Conservation (phyloP, 2,797 vertebrate species). For the Sebastes variabilis region DNA sequence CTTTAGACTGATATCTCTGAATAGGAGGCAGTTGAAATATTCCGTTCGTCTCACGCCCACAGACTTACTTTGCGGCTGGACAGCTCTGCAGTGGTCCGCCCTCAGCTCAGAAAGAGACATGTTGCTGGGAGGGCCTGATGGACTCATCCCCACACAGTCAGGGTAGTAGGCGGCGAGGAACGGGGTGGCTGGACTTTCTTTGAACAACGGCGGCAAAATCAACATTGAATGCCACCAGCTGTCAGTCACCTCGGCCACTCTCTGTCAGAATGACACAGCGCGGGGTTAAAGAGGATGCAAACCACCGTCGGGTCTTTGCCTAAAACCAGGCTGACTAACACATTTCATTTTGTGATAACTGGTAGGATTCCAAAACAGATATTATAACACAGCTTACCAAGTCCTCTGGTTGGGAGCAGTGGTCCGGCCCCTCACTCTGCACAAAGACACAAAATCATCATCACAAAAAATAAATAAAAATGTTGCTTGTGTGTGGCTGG, state of each 20-base stretch:
- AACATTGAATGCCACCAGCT: slow-evolving; percentile 98
- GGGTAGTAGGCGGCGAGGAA: slow-evolving; percentile 96
- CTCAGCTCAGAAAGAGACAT: slow-evolving; percentile 81
- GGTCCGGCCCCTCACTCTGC: slow-evolving; percentile 90
- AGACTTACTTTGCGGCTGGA: slow-evolving; percentile 84
- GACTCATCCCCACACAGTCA: slow-evolving; percentile 99
- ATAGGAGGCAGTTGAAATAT: not conserved
- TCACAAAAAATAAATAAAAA: not conserved
- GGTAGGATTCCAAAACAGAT: not conserved
- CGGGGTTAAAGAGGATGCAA: not conserved
- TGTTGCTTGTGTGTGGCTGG: rapidly evolving
- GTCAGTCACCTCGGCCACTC: slow-evolving; percentile 94
- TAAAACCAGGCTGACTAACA: not conserved
- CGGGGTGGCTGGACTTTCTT: slow-evolving; percentile 93
- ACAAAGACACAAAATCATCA: not conserved
- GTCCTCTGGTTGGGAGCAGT: slow-evolving; percentile 95
- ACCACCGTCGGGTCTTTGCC: not conserved
- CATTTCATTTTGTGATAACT: not conserved
- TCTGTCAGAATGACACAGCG: slow-evolving; percentile 71
- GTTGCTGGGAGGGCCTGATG: slow-evolving; percentile 87
- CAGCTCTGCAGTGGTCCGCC: slow-evolving; percentile 84
- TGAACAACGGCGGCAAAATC: slow-evolving; percentile 94
- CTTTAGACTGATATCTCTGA: not conserved
- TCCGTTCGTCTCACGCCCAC: not conserved
- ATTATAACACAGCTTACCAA: slow-evolving; percentile 77